Base-by-base conservation (phyloP, 1,140 invertebrate genomes). In the Parasteatoda tepidariorum region DNA sequence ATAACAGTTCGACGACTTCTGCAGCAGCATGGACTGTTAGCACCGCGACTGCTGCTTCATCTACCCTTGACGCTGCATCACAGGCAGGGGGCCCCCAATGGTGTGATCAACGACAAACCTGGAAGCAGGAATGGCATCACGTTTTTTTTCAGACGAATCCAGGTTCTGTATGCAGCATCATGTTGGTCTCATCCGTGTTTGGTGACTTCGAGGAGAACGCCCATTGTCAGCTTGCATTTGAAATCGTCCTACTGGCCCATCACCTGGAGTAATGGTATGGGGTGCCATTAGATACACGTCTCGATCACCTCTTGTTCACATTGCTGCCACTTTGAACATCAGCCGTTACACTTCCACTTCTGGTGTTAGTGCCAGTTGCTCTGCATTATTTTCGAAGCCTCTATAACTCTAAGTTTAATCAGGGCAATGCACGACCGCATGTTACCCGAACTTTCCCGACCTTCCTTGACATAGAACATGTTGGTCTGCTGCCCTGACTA, bases 191-290 rank as follows among this genome's bases (percentile, higher is more conserved):
- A 48, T 48, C 38, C 38, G 38, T 48, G 38, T 48, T 48, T 4
- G 18, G 18, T 18, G 18, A 18, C 38, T 13, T 48, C 38, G 38
- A 13, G 38, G n/a, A 22, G n/a, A 61, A 61, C 9, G 57, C n/a
- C 15, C 6, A 61, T 61, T 61, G 57, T n/a, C 57, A 59, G 57
- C 57, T 7, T 59, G 57, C 57, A 59, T 26, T 59, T n/a, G 57
- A 22, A 6, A 59, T 22, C 57, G 18, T 59, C 18, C 6, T 59
- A n/a, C 57, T 59, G 24, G 18, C 4, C 57, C 5, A 59, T n/a
- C 57, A 59, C 57, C 57, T 59, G 24, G 57, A n/a, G n/a, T n/a
- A n/a, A n/a, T n/a, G n/a, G n/a, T n/a, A n/a, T 9, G 18, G 6
- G 57, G 26, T 61, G 6, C 7, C 7, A 61, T 61, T 61, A 22